Evolutionary conservation across 2,888 invertebrate species (phyloP), one percentile per base, ranked within the genome.

Genomic region (Rotaria sp.): DNA sequence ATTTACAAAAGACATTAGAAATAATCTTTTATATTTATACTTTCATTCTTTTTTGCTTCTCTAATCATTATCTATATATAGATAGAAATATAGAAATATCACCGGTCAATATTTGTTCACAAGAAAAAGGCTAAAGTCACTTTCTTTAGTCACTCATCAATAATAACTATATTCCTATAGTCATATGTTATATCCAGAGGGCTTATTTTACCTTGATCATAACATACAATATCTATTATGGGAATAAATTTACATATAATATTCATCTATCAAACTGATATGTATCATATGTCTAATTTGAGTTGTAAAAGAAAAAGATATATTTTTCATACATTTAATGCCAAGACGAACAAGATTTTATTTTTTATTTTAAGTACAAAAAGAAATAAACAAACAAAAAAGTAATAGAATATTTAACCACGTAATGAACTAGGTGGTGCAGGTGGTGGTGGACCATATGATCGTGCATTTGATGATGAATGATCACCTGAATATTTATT

Each of bases 341-440:
- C 3, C 35, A 67, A 2, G 35, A 30, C 18, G 21, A 67, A 35
- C 35, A 3, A 67, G 5, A 67, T 15, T 67, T 67, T 67, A 35
- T n/a, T 52, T 35, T 35, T 15, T 50, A 50, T 13, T 67, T 30
- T 67, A 21, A 35, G 21, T 67, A 67, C 35, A 67, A 5, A 67
- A 35, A 35, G 35, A 50, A 15, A 50, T 3, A 50, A 50, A 38
- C 35, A 67, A 30, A 67, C 2, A 21, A 5, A 7, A n/a, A 57
- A 57, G 8, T 5, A 57, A 35, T 35, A 30, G 21, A 67, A 38
- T 21, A 21, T 35, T 35, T 35, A 67, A 38, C 35, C 26, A 35
- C 67, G 67, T 67, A 35, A 35, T 67, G 67, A 18, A 35, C 67
- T 38, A 67, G 80, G 45, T 45, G 80, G 80, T 80, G 80, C 45